Evolutionary conservation across 2,888 invertebrate genomes (phyloP).

Genomic region (Parapristionchus giblindavisi): DNA sequence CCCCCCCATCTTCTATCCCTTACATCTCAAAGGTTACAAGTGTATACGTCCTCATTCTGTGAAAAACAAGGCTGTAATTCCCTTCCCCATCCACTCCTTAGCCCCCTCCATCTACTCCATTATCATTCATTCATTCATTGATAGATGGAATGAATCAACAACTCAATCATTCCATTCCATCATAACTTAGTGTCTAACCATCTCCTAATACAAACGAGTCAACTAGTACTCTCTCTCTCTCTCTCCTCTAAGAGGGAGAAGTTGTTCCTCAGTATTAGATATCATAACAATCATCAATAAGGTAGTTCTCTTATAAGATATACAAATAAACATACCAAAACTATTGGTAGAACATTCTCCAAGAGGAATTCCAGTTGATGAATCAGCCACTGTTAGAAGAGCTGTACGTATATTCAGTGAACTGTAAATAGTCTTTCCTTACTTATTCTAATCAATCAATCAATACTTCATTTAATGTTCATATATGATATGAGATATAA

Average conservation of each 20-base stretch:
- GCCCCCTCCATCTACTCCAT: not conserved
- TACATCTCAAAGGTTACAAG: too few species aligned
- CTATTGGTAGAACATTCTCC: slow-evolving; percentile 38
- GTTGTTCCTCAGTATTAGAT: too few species aligned
- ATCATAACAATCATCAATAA: too few species aligned
- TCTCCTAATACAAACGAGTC: not conserved
- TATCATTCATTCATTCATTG: slow-evolving; percentile 2
- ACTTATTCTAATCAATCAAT: not conserved
- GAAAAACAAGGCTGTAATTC: too few species aligned
- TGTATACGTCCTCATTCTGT: too few species aligned
- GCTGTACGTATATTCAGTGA: slow-evolving; percentile 31
- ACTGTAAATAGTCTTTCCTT: slow-evolving; percentile 11
- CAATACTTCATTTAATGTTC: not conserved
- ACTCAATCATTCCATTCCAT: not conserved
- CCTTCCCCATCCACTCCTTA: not conserved
- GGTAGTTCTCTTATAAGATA: not conserved
- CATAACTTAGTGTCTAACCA: not conserved
- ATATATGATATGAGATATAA: not conserved
- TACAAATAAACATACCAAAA: slow-evolving; percentile 16
- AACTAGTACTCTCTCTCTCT: not conserved
- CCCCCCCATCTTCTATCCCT: too few species aligned
- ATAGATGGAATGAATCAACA: slow-evolving; percentile 3
- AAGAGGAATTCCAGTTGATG: slow-evolving; percentile 35
- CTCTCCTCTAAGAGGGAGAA: not conserved
- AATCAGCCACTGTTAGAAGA: slow-evolving; percentile 33